These are phyloP conservation scores for Cylloceria caligata DNA, from an alignment of 2,888 invertebrate genomes.

Conservation along the genomic window DNA sequence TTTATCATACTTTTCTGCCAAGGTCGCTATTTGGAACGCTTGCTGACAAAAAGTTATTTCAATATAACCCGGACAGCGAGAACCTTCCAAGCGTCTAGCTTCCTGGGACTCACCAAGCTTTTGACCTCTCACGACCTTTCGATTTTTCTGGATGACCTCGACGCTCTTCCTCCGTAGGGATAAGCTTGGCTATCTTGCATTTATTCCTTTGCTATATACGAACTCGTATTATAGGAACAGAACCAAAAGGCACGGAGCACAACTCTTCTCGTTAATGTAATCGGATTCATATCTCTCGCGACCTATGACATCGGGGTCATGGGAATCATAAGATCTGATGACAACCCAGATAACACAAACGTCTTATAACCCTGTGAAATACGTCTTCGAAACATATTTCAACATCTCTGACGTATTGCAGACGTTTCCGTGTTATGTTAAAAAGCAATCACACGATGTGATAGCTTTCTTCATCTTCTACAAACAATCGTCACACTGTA, in stretches of 20 bases:
- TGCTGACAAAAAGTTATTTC: constrained; percentile 26
- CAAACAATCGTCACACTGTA: background rate
- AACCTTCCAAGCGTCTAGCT: constrained; percentile 6
- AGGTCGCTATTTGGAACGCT: constrained; percentile 31
- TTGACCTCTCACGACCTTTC: constrained; percentile 48
- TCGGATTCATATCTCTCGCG: background rate
- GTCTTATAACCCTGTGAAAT: too few relatives aligned
- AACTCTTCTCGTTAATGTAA: background rate
- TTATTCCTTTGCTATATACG: background rate
- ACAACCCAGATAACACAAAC: too few relatives aligned
- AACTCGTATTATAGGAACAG: background rate
- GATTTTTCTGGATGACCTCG: constrained; percentile 30
- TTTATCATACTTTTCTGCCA: constrained; percentile 34
- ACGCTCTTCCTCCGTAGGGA: background rate
- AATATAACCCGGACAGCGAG: constrained; percentile 21
- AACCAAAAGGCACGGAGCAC: background rate
- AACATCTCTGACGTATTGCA: too few relatives aligned
- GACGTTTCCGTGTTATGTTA: too few relatives aligned
- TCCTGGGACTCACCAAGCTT: constrained; percentile 27
- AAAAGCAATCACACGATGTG: too few relatives aligned
- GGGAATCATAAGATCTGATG: too few relatives aligned
- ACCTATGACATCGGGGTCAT: background rate
- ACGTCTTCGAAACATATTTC: too few relatives aligned
- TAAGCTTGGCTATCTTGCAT: background rate
- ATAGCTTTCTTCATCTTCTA: background rate